Base-by-base conservation (phyloP, 2,888 invertebrate genomes). In the Platycheirus albimanus region DNA sequence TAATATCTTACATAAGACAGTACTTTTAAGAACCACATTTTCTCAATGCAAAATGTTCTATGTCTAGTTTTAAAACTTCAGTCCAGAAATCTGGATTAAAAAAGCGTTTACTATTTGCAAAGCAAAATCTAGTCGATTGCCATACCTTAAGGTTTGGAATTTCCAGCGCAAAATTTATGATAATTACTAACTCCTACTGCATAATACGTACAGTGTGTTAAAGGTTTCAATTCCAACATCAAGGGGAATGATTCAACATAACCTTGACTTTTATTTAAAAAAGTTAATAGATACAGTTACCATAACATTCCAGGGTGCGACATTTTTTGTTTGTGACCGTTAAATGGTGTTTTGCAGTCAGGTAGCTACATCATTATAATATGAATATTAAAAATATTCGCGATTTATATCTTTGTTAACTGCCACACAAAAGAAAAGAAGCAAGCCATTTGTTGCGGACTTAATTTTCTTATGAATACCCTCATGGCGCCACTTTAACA, bases 221-320 rank as follows among this genome's bases (percentile, higher is more conserved):
- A 3, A 24, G 24, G 24, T 24, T 6, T 24, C 6, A 24, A 24
- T 4, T 24, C 24, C 24, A 24, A 24, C 24, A 24, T 24, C 24
- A 6, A 6, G 3, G 24, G 5, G 24, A 56, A 28, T 58, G 58
- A 28, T 58, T 28, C 24, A 58, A 58, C 19, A 58, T 41, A 58
- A 58, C 58, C 41, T 41, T 58, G 45, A 45, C 45, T 61, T 30
- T n/a, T 43, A 61, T 61, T 61, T 4, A 43, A 61, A 61, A n/a
- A n/a, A n/a, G n/a, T 45, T 45, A 24, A 24, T 17, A 17, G 38
- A 61, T 33, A 30, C 30, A 30, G 30, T 30, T 30, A 19, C 17
- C 28, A 61, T 43, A 61, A 61, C 61, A 61, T 61, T 61, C 45
- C 61, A 45, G 58, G 43, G 43, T 28, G 17, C 17, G 41, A 43